phyloP scores from a whole-genome alignment of 2,888 invertebrate species.

The Acronicta leporina region DNA sequence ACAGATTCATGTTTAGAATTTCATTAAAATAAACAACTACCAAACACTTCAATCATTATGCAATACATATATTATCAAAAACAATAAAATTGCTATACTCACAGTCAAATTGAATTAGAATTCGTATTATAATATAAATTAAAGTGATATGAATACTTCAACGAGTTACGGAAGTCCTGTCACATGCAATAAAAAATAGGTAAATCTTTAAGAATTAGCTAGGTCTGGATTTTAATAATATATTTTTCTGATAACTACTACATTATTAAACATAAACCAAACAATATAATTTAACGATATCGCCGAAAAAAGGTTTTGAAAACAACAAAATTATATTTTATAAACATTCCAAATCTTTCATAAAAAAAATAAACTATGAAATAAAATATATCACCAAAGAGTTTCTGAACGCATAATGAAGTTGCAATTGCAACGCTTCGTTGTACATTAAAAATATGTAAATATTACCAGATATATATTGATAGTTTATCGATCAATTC shows the following conservation, averaged over 20 bases:
- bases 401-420: conserved; percentile 1
- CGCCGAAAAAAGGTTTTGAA: neutral
- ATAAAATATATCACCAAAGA: conserved; percentile 11
- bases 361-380: conserved; percentile 5
- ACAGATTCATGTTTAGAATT: no score
- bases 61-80: neutral
- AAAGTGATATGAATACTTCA: neutral
- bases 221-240: conserved; percentile 46
- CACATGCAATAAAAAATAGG: conserved; percentile 37
- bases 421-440: conserved; percentile 11
- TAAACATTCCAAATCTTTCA: no score
- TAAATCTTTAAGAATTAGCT: conserved; percentile 63
- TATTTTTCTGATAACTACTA: conserved; percentile 7
- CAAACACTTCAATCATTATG: neutral
- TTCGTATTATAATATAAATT: neutral
- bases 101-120: conserved; percentile 2
- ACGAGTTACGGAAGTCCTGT: conserved; percentile 39
- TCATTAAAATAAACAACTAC: neutral
- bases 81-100: neutral
- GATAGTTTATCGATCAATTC: neutral
- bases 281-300: conserved; percentile 1
- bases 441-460: conserved; percentile 28
- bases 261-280: conserved; percentile 4
- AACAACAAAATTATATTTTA: neutral
- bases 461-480: conserved; percentile 14